A percentile compares a stretch with the other conserved stretches of the same genome.
Conservation (phyloP, 2,113 vertebrate genomes). For the Uropsilus gracilis region DNA sequence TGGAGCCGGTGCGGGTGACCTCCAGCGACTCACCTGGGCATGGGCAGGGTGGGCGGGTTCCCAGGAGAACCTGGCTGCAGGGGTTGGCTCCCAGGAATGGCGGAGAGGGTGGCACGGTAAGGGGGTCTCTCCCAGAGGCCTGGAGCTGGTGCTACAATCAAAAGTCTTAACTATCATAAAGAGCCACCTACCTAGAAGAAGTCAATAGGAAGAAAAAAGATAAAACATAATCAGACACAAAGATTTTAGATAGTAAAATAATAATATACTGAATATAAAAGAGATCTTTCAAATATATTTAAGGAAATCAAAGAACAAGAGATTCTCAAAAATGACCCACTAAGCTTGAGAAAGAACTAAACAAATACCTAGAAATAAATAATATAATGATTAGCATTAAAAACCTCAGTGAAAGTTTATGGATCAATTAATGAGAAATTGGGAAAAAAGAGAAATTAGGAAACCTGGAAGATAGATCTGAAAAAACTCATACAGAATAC, state of each 20-base stretch:
- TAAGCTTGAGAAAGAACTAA: slow-evolving; percentile 1
- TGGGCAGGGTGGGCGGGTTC: too few relatives aligned
- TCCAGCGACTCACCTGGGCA: too few relatives aligned
- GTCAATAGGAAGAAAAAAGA: background rate
- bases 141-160: too few relatives aligned
- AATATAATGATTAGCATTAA: slow-evolving; percentile 4
- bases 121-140: too few relatives aligned
- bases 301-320: slow-evolving; percentile 31
- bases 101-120: too few relatives aligned
- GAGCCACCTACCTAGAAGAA: background rate
- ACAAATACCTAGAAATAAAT: background rate
- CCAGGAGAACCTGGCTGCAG: too few relatives aligned
- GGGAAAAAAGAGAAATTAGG: slow-evolving; percentile 42
- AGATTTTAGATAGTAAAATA: background rate
- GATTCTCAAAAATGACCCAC: background rate
- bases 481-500: slow-evolving; percentile 1
- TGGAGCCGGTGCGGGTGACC: too few relatives aligned
- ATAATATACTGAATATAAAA: slow-evolving; percentile 16
- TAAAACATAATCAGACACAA: slow-evolving; percentile 25
- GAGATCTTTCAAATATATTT: slow-evolving; percentile 1
- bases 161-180: slow-evolving; percentile 18
- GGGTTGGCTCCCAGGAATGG: too few relatives aligned
- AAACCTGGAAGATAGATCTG: slow-evolving; percentile 14
- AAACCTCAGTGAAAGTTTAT: background rate
- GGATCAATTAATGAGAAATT: slow-evolving; percentile 29